Percentiles rank a stretch among this genome's conserved stretches.
These are phyloP conservation scores for Perccottus glenii DNA, from an alignment of 2,113 vertebrate species.

Conservation along the genomic window DNA sequence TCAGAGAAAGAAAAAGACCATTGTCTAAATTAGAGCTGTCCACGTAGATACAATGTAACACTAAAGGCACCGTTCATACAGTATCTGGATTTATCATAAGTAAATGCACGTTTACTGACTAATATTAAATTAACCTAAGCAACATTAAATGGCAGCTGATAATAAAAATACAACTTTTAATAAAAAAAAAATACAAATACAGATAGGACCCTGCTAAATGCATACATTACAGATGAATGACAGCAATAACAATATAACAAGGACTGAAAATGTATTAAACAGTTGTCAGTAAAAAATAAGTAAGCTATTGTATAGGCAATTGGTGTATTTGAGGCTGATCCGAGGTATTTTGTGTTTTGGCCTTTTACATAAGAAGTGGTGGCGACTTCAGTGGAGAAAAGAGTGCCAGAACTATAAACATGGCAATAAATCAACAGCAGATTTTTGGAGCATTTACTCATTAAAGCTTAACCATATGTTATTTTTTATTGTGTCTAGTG, in stretches of 20 bases:
- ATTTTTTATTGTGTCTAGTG: no score
- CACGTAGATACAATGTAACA: no score
- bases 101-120: no score
- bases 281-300: constrained; percentile 3
- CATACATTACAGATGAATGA: neutral
- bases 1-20: no score
- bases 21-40: no score
- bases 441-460: neutral
- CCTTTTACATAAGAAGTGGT: constrained; percentile 24
- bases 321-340: constrained; percentile 33
- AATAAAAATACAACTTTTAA: no score
- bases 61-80: no score
- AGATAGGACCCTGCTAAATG: neutral
- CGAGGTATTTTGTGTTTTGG: constrained; percentile 66
- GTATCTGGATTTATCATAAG: no score
- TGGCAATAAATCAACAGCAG: neutral
- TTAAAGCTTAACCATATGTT: neutral
- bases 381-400: constrained; percentile 7
- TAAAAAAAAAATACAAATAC: neutral
- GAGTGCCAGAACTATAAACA: constrained; percentile 19
- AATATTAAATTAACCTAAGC: no score
- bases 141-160: no score
- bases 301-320: constrained; percentile 34
- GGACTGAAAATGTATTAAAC: neutral
- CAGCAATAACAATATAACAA: neutral